A percentile compares a stretch with the other conserved stretches of the same genome.
These are phyloP conservation scores for Amblyornis subalaris DNA, from an alignment of 2,113 vertebrate species.

Conservation along the genomic window DNA sequence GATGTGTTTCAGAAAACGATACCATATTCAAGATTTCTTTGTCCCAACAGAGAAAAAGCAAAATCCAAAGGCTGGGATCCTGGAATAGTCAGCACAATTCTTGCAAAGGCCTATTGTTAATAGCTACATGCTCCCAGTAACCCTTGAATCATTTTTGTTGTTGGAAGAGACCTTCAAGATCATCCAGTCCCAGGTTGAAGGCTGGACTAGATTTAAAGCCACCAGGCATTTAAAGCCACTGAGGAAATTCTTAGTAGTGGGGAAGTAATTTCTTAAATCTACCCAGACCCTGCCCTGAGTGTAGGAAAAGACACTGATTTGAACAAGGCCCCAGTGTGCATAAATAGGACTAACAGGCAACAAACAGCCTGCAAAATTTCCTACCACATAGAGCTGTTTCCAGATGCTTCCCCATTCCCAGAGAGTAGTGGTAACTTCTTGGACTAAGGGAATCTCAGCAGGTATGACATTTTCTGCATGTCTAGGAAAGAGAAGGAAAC, in stretches of 20 bases:
- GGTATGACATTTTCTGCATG: conserved; percentile 78
- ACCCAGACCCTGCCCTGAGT: neutral
- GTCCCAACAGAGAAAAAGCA: neutral
- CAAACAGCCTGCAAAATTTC: neutral
- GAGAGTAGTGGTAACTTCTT: conserved; percentile 92
- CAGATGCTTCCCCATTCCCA: conserved; percentile 97
- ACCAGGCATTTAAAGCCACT: neutral
- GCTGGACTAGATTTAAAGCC: neutral
- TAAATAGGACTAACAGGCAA: neutral
- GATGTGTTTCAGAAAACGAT: neutral
- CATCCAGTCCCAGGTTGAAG: neutral
- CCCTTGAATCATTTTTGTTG: neutral
- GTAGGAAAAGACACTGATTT: neutral
- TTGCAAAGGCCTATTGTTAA: neutral
- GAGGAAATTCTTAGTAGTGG: neutral
- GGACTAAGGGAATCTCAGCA: conserved; percentile 91
- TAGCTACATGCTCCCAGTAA: neutral
- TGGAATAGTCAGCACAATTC: neutral
- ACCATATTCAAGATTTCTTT: neutral
- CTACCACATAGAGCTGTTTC: conserved; percentile 96
- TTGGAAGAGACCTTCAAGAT: neutral
- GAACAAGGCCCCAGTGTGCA: neutral
- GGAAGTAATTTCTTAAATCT: neutral
- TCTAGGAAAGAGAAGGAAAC: conserved; percentile 59
- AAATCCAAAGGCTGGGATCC: neutral